phyloP scores from a whole-genome alignment of 1,140 invertebrate genomes.

The Atta texana region DNA sequence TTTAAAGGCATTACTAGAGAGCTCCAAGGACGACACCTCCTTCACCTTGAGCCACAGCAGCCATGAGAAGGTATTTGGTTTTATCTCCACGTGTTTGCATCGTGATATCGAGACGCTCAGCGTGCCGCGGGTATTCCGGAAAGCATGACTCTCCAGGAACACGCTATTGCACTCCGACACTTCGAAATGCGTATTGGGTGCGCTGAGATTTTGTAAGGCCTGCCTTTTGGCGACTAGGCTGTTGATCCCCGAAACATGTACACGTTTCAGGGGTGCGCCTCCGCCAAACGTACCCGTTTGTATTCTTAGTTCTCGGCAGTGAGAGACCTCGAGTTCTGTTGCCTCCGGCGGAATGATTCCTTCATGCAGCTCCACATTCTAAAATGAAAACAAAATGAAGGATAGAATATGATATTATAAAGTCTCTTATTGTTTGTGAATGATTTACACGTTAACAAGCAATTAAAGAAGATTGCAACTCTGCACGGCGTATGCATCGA shows the following conservation, averaged over 20 bases:
- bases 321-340: conserved; percentile 87
- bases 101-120: conserved; percentile 87
- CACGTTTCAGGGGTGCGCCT: conserved; percentile 83
- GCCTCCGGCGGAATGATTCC: conserved; percentile 86
- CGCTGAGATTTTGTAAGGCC: conserved; percentile 87
- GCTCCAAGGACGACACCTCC: conserved; percentile 86
- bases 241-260: conserved; percentile 85
- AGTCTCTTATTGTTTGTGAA: conserved; percentile 14
- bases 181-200: conserved; percentile 86
- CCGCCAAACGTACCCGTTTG: conserved; percentile 85
- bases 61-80: conserved; percentile 89
- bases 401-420: conserved; percentile 52
- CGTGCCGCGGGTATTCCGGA: conserved; percentile 87
- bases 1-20: conserved; percentile 88
- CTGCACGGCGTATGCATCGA: neutral
- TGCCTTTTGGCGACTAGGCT: conserved; percentile 86
- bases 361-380: conserved; percentile 86
- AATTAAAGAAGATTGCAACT: conserved; percentile 9
- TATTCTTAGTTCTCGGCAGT: conserved; percentile 87
- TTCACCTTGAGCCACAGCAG: conserved; percentile 87
- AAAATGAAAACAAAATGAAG: conserved; percentile 64
- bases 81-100: conserved; percentile 87
- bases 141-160: conserved; percentile 86
- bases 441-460: neutral
- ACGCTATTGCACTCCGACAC: conserved; percentile 86